A percentile compares a stretch with the other conserved stretches of the same genome.
Conservation (phyloP, 2,113 vertebrate genomes). For the Muntiacus reevesi region DNA sequence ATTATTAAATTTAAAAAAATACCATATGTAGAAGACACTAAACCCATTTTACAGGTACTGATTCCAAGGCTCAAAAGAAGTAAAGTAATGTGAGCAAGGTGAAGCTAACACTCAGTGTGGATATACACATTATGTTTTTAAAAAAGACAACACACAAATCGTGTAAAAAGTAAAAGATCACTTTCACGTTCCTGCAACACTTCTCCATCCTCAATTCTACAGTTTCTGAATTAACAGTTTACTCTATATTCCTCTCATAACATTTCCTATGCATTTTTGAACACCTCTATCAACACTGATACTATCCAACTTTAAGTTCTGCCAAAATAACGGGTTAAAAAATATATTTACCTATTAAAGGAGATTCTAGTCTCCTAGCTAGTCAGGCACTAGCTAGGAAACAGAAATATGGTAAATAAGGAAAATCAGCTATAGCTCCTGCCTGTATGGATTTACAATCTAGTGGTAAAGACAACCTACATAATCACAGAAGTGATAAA, state of each 20-base stretch:
- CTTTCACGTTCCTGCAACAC: neutral
- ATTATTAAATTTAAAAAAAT: neutral
- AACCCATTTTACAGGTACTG: neutral
- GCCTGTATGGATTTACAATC: neutral
- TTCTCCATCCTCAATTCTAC: neutral
- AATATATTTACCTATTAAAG: neutral
- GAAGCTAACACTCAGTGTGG: neutral
- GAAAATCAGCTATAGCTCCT: neutral
- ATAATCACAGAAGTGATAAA: neutral
- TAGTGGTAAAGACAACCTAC: neutral
- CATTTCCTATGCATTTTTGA: neutral
- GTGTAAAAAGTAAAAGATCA: neutral
- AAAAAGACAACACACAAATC: conserved; percentile 27
- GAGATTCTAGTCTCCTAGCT: neutral
- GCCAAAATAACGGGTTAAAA: neutral
- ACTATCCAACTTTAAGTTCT: neutral
- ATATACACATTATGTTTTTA: neutral
- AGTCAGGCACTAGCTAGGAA: neutral
- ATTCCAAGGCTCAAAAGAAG: neutral
- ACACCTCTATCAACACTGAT: neutral
- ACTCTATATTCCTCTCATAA: neutral
- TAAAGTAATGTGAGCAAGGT: neutral
- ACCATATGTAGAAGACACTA: neutral
- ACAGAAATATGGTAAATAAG: neutral
- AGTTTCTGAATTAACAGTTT: neutral